Evolutionary conservation across 2,797 vertebrate genomes (phyloP).

Genomic region (Gymnothorax reevesii): DNA sequence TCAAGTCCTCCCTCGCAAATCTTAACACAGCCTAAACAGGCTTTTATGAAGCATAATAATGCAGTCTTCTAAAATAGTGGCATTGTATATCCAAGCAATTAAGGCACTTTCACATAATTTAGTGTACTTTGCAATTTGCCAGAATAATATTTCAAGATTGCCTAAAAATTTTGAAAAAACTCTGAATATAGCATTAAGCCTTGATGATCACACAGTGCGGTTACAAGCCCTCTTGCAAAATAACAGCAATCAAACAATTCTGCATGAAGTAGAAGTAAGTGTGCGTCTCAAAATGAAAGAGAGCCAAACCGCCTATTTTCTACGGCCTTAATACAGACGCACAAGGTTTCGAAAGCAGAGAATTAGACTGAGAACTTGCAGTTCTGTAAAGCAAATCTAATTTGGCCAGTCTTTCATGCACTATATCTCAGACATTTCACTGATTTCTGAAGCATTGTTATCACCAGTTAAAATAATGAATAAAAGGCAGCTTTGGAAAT

Average conservation of each 20-base stretch:
- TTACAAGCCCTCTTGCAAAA: background rate
- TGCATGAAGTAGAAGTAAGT: background rate
- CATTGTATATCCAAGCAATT: background rate
- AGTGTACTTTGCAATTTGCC: background rate
- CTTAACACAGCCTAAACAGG: background rate
- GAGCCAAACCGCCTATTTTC: background rate
- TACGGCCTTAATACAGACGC: background rate
- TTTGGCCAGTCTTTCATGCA: slow-evolving; percentile 25
- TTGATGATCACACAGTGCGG: background rate
- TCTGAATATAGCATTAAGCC: background rate
- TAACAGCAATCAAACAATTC: background rate
- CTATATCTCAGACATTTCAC: slow-evolving; percentile 16
- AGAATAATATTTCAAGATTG: background rate
- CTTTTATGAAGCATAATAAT: background rate
- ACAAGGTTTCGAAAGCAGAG: slow-evolving; percentile 2
- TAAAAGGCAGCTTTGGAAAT: slow-evolving; percentile 45
- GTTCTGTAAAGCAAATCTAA: slow-evolving; percentile 30
- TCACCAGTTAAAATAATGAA: slow-evolving; percentile 36
- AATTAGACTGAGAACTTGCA: slow-evolving; percentile 33
- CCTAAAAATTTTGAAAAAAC: background rate
- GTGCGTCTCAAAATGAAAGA: background rate
- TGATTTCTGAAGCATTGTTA: slow-evolving; percentile 34
- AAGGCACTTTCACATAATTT: background rate
- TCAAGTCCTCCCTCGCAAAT: background rate
- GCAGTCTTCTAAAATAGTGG: background rate